Base-by-base conservation (phyloP, 2,888 invertebrate genomes). In the Catonia carolina region DNA sequence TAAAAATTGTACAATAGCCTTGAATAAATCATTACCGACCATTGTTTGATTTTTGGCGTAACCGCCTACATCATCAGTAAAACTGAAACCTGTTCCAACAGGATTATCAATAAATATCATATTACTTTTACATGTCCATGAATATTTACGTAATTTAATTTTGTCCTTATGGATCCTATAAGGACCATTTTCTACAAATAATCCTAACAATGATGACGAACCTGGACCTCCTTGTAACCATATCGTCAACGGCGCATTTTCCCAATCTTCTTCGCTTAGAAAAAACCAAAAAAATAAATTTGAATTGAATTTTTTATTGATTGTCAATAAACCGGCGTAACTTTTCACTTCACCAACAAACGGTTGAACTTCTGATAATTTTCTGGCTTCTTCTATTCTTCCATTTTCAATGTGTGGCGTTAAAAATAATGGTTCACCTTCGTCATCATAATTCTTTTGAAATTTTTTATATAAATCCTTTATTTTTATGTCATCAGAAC, bases 51-150 rank as follows among this genome's bases (percentile, higher is more conserved):
- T 85, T 6, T 75, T 80, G 12, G 87, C 86, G 72, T 87, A 94
- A 0, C 94, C 93, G 54, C 72, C 78, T 17, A 84, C 81, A 55
- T 80, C 73, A 1, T 83, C 79, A 0, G 94, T 92, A 67, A 92
- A 94, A 73, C 94, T 94, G 69, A 86, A 96, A 0, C 95, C 95
- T 2, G 92, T 88, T 1, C 92, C 92, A 1, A 90, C 94, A 0
- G 95, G 95, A 72, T 92, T 95, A 71, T 96, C 95, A 56, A 96
- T 86, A 70, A 89, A 96, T 53, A 95, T 79, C 37, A 95, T 73
- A 64, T 86, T 84, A 70, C 90, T 89, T 12, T 81, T 82, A 39
- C 79, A 73, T 56, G 83, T 85, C 95, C 95, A 96, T 6, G 86
- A 81, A 65, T 84, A 85, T 65, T 86, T 80, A 33, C 91, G 78